Conservation (phyloP, 1,140 invertebrate species). For the Sminthurinus signatus region DNA sequence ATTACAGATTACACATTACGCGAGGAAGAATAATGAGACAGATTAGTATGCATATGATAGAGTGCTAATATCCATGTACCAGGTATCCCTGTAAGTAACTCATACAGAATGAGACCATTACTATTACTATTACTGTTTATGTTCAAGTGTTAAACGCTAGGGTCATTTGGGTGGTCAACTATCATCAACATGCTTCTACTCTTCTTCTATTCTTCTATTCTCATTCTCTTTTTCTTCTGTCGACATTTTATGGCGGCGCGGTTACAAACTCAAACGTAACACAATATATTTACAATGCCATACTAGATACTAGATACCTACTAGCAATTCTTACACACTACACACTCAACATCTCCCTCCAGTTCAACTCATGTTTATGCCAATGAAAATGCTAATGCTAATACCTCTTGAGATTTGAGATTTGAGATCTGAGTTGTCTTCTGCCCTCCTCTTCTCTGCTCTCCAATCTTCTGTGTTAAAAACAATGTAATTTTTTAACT, state of each 20-base stretch:
- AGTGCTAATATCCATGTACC: constrained; percentile 41
- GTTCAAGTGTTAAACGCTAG: constrained; percentile 38
- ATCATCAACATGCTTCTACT: constrained; percentile 37
- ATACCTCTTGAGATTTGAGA: too few species aligned
- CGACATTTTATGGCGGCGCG: constrained; percentile 26
- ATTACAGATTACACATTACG: not conserved
- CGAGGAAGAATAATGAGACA: constrained; percentile 19
- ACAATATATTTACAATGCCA: not conserved
- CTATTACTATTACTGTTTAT: constrained; percentile 40
- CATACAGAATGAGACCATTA: constrained; percentile 39
- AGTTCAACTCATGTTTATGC: constrained; percentile 24
- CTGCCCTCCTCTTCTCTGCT: too few species aligned
- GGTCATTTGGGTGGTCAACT: constrained; percentile 40
- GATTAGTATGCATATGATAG: constrained; percentile 40
- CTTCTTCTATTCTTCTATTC: too few species aligned
- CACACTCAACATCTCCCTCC: constrained; percentile 10
- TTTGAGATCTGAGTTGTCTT: constrained; percentile 7
- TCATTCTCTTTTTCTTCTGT: constrained; percentile 13
- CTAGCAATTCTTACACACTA: constrained; percentile 19
- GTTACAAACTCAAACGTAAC: not conserved
- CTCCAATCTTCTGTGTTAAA: too few species aligned
- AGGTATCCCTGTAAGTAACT: too few species aligned
- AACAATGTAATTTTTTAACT: constrained; percentile 33
- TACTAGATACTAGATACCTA: constrained; percentile 4
- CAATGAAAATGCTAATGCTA: constrained; percentile 36